phyloP scores from a whole-genome alignment of 2,113 vertebrate genomes.

The Pelobates fuscus region DNA sequence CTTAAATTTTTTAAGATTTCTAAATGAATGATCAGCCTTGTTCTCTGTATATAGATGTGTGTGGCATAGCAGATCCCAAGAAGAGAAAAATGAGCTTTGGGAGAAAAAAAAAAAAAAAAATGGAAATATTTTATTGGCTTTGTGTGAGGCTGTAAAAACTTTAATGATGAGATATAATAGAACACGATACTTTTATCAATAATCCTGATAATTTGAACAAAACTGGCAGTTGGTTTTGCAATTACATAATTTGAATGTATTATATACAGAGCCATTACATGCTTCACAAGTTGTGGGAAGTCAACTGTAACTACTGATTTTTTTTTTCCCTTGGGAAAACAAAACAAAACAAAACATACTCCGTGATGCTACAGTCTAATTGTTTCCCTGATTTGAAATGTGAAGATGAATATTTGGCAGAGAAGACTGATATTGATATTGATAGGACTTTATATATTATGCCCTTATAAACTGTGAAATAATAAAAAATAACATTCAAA shows the following conservation, averaged over 20 bases:
- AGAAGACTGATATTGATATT: background rate
- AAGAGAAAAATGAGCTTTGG: constrained; percentile 7
- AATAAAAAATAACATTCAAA: constrained; percentile 3
- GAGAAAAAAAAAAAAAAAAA: background rate
- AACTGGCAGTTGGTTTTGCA: constrained; percentile 11
- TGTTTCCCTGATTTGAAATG: constrained; percentile 12
- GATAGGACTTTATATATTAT: constrained; percentile 16
- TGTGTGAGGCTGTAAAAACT: background rate
- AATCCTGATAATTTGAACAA: background rate
- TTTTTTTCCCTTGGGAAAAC: background rate
- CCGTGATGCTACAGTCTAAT: background rate
- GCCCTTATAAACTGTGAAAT: constrained; percentile 43
- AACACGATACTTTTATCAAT: background rate
- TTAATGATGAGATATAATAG: background rate
- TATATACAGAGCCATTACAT: constrained; percentile 33
- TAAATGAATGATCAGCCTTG: no score
- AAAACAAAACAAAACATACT: no score
- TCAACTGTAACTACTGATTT: constrained; percentile 7
- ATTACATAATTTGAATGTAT: constrained; percentile 30
- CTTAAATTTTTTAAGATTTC: no score
- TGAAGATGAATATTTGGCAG: background rate
- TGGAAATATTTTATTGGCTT: background rate
- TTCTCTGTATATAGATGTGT: no score
- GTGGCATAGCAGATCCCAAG: no score
- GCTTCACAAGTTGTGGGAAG: constrained; percentile 5